Base-by-base conservation (phyloP, 2,888 invertebrate genomes). In the Drepana falcataria region DNA sequence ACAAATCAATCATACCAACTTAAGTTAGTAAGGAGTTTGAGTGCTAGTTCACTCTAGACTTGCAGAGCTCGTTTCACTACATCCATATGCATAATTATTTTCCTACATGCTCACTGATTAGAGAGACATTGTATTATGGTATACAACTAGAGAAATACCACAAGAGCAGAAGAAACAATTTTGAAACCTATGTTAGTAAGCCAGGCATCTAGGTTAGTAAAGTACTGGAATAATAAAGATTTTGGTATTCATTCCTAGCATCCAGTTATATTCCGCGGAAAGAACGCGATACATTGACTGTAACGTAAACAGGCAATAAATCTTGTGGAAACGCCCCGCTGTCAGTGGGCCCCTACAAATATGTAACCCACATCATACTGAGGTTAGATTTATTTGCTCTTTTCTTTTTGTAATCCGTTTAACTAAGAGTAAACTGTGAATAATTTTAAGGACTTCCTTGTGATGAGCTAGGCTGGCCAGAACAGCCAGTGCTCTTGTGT, bases 351-450 rank as follows among this genome's bases (percentile, higher is more conserved):
- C 61, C 55, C 40, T 53, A 48, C 51, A 55, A 37, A 52, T 51
- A 56, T 55, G 54, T 61, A 63, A 63, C 57, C 49, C 9, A 51
- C 51, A 56, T 44, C 53, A 53, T 65, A 48, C 34, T 48, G 53
- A 63, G 59, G 53, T 53, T 51, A 60, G 64, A 74, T 72, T 69
- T 71, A 72, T 69, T 52, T 53, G 44, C 51, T 51, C 52, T 57
- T 63, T 60, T 56, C 49, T 49, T 58, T 59, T 54, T 53, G 55
- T 61, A 58, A 62, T 59, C 52, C 49, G 61, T 57, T 55, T 60
- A 56, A 56, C 57, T 60, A 54, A 54, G 59, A 61, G 66, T 73
- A 73, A 74, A 68, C 71, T 65, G 74, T 71, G 65, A 70, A 73
- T 53, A 68, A 68, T 67, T 65, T 71, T 71, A 65, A 73, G 56